These are phyloP conservation scores for Macrophya alboannulata DNA, from an alignment of 2,888 invertebrate genomes.

Conservation along the genomic window DNA sequence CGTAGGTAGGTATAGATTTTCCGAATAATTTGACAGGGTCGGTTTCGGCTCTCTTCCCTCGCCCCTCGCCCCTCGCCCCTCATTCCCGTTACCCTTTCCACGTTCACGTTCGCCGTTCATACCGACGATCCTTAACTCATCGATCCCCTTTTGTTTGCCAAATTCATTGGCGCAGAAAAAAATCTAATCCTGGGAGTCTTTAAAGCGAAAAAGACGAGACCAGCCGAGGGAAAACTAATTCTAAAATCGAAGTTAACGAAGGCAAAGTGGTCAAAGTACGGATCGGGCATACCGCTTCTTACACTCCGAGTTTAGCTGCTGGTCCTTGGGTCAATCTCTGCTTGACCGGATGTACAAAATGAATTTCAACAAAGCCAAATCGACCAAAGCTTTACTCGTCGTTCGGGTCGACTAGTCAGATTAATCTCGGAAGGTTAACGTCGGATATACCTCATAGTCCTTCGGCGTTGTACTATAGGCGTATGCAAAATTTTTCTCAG, in stretches of 20 bases:
- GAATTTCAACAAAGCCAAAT: constrained; percentile 58
- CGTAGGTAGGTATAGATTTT: constrained; percentile 62
- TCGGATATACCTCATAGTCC: neutral
- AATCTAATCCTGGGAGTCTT: constrained; percentile 63
- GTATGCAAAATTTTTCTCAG: too few species aligned
- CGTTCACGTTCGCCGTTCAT: neutral
- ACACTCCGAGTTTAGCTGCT: neutral
- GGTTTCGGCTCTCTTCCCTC: constrained; percentile 27
- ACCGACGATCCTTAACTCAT: constrained; percentile 28
- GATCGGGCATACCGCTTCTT: neutral
- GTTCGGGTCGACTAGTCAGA: constrained; percentile 69
- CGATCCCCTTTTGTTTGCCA: constrained; percentile 68
- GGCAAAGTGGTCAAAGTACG: constrained; percentile 50
- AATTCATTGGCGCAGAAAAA: constrained; percentile 66
- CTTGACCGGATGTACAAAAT: constrained; percentile 38
- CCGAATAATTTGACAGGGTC: constrained; percentile 74
- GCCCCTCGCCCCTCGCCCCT: constrained; percentile 49
- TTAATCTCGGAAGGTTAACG: constrained; percentile 63
- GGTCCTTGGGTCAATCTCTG: constrained; percentile 3
- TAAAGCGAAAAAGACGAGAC: constrained; percentile 61
- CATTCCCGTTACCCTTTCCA: neutral
- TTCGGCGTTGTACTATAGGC: neutral
- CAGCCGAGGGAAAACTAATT: constrained; percentile 48
- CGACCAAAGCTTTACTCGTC: constrained; percentile 33
- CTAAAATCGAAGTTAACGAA: constrained; percentile 50